Base-by-base conservation (phyloP, 2,888 invertebrate genomes). In the Cynaeus angustus region DNA sequence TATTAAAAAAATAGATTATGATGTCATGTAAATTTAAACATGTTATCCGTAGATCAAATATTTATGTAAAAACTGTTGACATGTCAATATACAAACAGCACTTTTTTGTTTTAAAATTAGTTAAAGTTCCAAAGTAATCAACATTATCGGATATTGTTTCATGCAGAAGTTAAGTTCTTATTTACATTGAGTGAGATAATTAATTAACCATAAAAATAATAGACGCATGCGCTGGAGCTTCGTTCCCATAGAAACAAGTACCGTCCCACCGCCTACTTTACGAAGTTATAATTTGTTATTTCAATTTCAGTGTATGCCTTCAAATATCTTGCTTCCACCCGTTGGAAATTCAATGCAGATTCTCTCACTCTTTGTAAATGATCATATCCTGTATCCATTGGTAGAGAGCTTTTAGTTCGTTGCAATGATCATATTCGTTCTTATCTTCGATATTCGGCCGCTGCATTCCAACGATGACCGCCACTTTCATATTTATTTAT, bases 271-370 rank as follows among this genome's bases (percentile, higher is more conserved):
- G 53, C 66, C 70, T 61, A 66, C 66, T 70, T 66, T 66, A 66
- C 66, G 61, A 55, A 70, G 61, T 66, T 70, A 61, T 70, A 70
- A 70, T 66, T 70, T 70, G 70, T 66, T 66, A 66, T 70, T 70
- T 70, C 70, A 70, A 70, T 70, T 70, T 70, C 68, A 68, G 68
- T 68, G 64, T 68, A 68, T 68, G 64, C 55, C 55, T 68, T 68
- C 64, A 38, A 16, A 21, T n/a, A 6, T 68, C 68, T 41, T 50
- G 14, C 10, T 68, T 41, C 16, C 38, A 64, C 64, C 16, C 48
- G 53, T 43, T 38, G 14, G 9, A 37, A n/a, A 37, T 6, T 30
- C 16, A 0, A n/a, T 48, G n/a, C 30, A 33, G 1, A 4, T 21
- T 3, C 48, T 67, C 43, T 68, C 53, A 53, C 33, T 8, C 12